Evolutionary conservation across 2,888 invertebrate genomes (phyloP).

Genomic region (Calameuta idolon): DNA sequence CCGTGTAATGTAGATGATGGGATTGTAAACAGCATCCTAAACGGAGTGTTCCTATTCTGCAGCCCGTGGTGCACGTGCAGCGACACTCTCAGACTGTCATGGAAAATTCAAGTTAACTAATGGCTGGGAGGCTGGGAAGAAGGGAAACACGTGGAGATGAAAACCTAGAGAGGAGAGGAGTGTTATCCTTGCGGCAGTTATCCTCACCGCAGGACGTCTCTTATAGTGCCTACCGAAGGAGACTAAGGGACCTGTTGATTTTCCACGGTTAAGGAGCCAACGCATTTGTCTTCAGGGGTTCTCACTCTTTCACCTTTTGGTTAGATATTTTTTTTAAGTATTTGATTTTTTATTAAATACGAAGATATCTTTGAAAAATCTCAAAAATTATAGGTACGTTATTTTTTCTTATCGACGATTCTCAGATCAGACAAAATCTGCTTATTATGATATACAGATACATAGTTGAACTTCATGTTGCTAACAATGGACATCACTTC

Average conservation of each 20-base stretch:
- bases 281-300: constrained; percentile 1
- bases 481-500: neutral
- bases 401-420: neutral
- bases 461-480: neutral
- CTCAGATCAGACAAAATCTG: neutral
- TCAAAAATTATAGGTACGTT: neutral
- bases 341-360: neutral
- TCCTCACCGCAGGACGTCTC: constrained; percentile 34
- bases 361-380: neutral
- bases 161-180: neutral
- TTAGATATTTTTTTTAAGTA: neutral
- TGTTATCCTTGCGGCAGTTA: constrained; percentile 25
- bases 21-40: neutral
- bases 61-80: neutral
- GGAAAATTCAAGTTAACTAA: neutral
- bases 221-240: constrained; percentile 20
- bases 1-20: neutral
- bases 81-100: neutral
- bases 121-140: neutral
- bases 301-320: neutral
- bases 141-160: constrained; percentile 21
- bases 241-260: constrained; percentile 32
- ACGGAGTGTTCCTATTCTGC: neutral
- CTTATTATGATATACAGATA: neutral
- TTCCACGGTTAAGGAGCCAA: constrained; percentile 31